Percentiles rank a stretch among this genome's conserved stretches.
Conservation (phyloP, 2,113 vertebrate genomes). For the Hucho hucho region DNA sequence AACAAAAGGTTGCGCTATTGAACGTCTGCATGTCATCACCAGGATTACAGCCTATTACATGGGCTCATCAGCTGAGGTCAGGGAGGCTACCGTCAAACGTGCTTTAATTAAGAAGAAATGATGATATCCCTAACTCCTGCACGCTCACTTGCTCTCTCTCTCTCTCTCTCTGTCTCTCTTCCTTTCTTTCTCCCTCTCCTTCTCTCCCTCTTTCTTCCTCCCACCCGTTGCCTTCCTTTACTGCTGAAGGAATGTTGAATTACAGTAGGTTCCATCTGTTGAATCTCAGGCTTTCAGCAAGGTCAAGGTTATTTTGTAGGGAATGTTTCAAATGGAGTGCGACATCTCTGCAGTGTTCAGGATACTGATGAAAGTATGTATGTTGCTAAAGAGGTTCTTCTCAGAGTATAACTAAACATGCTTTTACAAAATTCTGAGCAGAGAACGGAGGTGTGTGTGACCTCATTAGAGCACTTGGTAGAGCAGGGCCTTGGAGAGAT, state of each 20-base stretch:
- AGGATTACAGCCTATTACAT: conserved; percentile 31
- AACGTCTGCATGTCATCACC: neutral
- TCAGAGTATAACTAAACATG: neutral
- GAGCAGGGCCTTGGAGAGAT: neutral
- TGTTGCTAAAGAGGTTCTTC: conserved; percentile 1
- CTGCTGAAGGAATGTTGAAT: conserved; percentile 3
- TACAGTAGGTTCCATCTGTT: neutral
- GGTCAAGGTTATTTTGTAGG: conserved; percentile 26
- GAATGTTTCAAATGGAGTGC: conserved; percentile 7
- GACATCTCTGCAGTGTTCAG: conserved; percentile 3
- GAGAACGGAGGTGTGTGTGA: no score
- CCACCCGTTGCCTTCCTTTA: conserved; percentile 3
- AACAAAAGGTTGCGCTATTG: conserved; percentile 18
- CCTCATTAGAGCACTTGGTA: no score
- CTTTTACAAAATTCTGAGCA: neutral
- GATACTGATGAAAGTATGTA: conserved; percentile 13
- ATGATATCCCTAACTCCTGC: conserved; percentile 7
- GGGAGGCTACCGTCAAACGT: conserved; percentile 1
- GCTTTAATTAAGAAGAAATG: conserved; percentile 23
- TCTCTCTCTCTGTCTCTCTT: neutral
- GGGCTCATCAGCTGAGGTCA: conserved; percentile 25
- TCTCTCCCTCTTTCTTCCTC: neutral
- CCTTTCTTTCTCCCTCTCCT: neutral
- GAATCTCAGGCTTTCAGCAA: conserved; percentile 3
- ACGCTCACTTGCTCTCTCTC: neutral